phyloP scores from a whole-genome alignment of 2,888 invertebrate genomes.

The Alloplasta piceator region DNA sequence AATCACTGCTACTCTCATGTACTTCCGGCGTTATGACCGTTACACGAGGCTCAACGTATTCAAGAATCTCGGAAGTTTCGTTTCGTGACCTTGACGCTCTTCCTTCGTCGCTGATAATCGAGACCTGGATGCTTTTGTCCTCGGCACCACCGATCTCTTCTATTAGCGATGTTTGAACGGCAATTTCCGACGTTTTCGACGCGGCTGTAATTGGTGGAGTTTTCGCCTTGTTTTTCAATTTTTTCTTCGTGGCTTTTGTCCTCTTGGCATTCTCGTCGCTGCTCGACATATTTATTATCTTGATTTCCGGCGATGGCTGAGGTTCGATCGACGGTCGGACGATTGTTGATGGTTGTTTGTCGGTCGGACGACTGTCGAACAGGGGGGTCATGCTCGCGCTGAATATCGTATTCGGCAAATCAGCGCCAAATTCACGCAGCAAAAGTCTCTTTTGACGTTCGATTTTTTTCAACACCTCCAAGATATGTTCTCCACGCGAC shows the following conservation, averaged over 20 bases:
- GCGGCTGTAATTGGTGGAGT: slow-evolving; percentile 48
- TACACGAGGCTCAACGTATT: slow-evolving; percentile 75
- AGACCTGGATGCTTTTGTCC: slow-evolving; percentile 72
- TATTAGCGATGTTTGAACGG: slow-evolving; percentile 73
- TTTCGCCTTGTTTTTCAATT: slow-evolving; percentile 59
- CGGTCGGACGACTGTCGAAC: slow-evolving; percentile 66
- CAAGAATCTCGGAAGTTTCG: slow-evolving; percentile 26
- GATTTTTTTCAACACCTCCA: slow-evolving; percentile 79
- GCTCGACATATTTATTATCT: slow-evolving; percentile 77
- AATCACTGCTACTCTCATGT: slow-evolving; percentile 68
- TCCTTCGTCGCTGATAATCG: slow-evolving; percentile 54
- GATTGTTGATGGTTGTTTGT: slow-evolving; percentile 36
- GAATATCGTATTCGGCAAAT: slow-evolving; percentile 78
- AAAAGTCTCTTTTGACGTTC: slow-evolving; percentile 78
- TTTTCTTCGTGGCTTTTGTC: slow-evolving; percentile 52
- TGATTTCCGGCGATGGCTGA: slow-evolving; percentile 74
- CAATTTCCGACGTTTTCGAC: slow-evolving; percentile 70
- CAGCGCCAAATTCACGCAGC: slow-evolving; percentile 77
- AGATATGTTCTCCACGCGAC: slow-evolving; percentile 77
- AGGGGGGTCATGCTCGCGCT: slow-evolving; percentile 76
- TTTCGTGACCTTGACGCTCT: slow-evolving; percentile 1
- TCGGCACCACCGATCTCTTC: slow-evolving; percentile 66
- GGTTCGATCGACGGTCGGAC: slow-evolving; percentile 11
- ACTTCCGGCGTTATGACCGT: slow-evolving; percentile 74
- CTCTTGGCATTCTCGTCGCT: slow-evolving; percentile 65